These are phyloP conservation scores for Corapipo altera DNA, from an alignment of 2,113 vertebrate species.

Conservation along the genomic window DNA sequence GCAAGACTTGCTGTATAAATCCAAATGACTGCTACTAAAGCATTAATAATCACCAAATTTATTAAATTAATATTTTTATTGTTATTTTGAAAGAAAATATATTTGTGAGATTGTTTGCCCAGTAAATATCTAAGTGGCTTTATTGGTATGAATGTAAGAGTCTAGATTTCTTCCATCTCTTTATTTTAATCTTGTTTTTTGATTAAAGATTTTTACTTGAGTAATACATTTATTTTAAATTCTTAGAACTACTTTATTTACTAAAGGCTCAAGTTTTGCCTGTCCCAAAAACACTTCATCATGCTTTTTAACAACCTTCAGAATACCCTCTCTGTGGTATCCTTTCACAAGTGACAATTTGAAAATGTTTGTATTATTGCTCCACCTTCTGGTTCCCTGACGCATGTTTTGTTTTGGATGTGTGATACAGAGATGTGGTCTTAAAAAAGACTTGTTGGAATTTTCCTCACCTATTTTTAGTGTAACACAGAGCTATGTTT, in stretches of 20 bases:
- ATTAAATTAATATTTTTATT: not conserved
- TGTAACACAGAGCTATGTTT: not conserved
- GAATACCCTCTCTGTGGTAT: not conserved
- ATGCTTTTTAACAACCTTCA: not conserved
- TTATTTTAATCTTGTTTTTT: not conserved
- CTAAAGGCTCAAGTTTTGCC: not conserved
- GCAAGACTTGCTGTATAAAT: not conserved
- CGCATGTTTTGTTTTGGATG: not conserved
- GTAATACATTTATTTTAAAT: not conserved
- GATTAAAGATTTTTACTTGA: not conserved
- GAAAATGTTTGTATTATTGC: not conserved
- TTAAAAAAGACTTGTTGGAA: not conserved
- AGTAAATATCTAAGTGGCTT: not conserved
- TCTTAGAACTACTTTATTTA: not conserved
- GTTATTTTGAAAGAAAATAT: not conserved
- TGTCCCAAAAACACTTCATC: not conserved
- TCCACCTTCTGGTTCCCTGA: slow-evolving; percentile 43
- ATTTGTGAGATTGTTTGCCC: not conserved
- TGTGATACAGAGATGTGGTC: rapidly evolving
- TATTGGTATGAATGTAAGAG: not conserved
- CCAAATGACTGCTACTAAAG: not conserved
- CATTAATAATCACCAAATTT: not conserved
- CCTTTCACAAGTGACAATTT: not conserved
- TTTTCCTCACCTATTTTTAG: not conserved
- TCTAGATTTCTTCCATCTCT: not conserved